Evolutionary conservation across 2,113 vertebrate species (phyloP).

Genomic region (Saccopteryx leptura): DNA sequence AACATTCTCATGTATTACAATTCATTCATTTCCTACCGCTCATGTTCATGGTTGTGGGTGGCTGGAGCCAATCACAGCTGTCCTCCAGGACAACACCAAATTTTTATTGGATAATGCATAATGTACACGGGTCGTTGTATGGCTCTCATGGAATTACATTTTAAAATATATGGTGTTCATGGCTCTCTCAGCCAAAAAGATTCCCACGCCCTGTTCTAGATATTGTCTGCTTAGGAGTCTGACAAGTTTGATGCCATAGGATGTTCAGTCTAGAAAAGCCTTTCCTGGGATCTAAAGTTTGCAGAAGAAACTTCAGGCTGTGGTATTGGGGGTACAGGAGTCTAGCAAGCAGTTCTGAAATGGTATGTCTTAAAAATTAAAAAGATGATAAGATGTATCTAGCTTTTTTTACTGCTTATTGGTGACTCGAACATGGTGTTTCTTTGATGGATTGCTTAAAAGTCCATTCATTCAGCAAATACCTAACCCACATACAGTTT

Average conservation of each 20-base stretch:
- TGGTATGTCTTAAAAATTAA: conserved; percentile 30
- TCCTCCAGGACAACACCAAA: no score
- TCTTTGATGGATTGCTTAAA: conserved; percentile 55
- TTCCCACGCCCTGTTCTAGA: no score
- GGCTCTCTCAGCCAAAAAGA: no score
- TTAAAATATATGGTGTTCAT: no score
- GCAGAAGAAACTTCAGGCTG: neutral
- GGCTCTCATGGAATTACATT: no score
- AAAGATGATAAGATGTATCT: neutral
- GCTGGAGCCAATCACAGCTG: no score
- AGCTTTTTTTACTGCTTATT: neutral
- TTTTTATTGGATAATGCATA: no score
- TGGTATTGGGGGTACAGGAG: neutral
- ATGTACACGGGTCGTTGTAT: no score
- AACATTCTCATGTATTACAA: no score
- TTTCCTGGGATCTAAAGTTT: neutral
- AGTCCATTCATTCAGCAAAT: conserved; percentile 35
- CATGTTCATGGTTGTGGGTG: no score
- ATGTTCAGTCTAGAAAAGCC: neutral
- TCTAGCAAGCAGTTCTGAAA: conserved; percentile 12
- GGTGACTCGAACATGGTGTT: neutral
- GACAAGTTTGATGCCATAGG: neutral
- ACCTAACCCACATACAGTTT: neutral
- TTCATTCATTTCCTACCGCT: no score
- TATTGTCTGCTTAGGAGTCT: neutral